phyloP scores from a whole-genome alignment of 1,140 invertebrate species.

The Drosophila watanabei region DNA sequence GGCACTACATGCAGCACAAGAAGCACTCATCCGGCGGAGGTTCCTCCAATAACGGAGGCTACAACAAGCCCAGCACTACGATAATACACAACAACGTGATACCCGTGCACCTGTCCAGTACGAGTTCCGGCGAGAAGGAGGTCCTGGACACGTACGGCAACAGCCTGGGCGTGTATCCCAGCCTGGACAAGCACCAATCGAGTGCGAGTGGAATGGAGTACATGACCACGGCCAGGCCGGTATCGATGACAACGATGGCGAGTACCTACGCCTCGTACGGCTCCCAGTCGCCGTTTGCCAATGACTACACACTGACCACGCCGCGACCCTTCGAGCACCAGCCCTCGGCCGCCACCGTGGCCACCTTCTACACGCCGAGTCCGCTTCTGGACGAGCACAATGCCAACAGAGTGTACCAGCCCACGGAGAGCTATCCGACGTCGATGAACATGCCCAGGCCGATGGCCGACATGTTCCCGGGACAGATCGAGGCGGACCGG shows the following conservation, averaged over 20 bases:
- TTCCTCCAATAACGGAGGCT: slow-evolving; percentile 8
- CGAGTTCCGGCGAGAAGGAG: slow-evolving; percentile 74
- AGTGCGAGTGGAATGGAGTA: slow-evolving; percentile 25
- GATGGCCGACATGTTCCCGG: slow-evolving; percentile 64
- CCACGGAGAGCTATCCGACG: slow-evolving; percentile 68
- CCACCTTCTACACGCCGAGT: slow-evolving; percentile 74
- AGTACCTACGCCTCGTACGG: slow-evolving; percentile 41
- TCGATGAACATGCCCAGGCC: slow-evolving; percentile 61
- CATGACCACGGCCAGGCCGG: slow-evolving; percentile 59
- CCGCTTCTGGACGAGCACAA: slow-evolving; percentile 78
- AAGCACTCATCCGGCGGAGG: slow-evolving; percentile 22
- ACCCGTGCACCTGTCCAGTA: slow-evolving; percentile 71
- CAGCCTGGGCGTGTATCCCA: slow-evolving; percentile 69
- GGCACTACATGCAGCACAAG: slow-evolving; percentile 51
- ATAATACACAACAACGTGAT: slow-evolving; percentile 85
- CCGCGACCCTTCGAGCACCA: slow-evolving; percentile 67
- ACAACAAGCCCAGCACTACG: slow-evolving; percentile 68
- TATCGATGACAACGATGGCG: slow-evolving; percentile 24
- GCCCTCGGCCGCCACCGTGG: slow-evolving; percentile 63
- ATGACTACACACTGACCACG: slow-evolving; percentile 64
- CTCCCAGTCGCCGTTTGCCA: slow-evolving; percentile 47
- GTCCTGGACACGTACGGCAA: slow-evolving; percentile 75
- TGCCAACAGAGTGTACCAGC: slow-evolving; percentile 69
- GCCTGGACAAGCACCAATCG: slow-evolving; percentile 48
- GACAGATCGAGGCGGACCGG: slow-evolving; percentile 59